Percentiles rank a stretch among this genome's conserved stretches.
These are phyloP conservation scores for Fissipunctia ypsillon DNA, from an alignment of 2,888 invertebrate genomes.

Conservation along the genomic window DNA sequence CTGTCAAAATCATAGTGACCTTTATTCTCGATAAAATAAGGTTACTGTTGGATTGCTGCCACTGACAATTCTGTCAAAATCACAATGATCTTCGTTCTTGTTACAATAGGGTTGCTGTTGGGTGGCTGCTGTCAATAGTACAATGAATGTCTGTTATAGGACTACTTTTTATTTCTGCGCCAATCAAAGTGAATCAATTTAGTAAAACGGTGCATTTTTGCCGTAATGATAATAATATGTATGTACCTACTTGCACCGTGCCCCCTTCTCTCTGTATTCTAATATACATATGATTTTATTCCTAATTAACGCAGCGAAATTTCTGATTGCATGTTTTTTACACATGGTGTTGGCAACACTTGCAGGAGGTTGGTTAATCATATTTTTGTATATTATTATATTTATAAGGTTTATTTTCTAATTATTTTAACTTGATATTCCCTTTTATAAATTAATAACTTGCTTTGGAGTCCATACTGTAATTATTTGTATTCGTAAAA, in stretches of 20 bases:
- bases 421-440: background rate
- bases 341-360: conserved; percentile 85
- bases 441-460: background rate
- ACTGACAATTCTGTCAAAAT: background rate
- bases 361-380: conserved; percentile 82
- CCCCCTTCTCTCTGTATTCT: conserved; percentile 34
- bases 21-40: background rate
- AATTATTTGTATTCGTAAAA: background rate
- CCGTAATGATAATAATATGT: no score
- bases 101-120: background rate
- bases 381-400: conserved; percentile 62
- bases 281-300: conserved; percentile 34
- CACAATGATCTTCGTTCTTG: background rate
- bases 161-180: background rate
- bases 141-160: background rate
- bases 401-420: conserved; percentile 18
- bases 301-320: conserved; percentile 70
- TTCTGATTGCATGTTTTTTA: conserved; percentile 84
- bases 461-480: background rate
- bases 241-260: conserved; percentile 13
- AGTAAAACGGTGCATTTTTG: conserved; percentile 1
- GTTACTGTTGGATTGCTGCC: background rate
- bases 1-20: background rate
- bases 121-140: background rate
- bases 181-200: no score